Evolutionary conservation across 53 echinoderm and acorn worm species (phyloP).

Genomic region (Holothuria scabra): DNA sequence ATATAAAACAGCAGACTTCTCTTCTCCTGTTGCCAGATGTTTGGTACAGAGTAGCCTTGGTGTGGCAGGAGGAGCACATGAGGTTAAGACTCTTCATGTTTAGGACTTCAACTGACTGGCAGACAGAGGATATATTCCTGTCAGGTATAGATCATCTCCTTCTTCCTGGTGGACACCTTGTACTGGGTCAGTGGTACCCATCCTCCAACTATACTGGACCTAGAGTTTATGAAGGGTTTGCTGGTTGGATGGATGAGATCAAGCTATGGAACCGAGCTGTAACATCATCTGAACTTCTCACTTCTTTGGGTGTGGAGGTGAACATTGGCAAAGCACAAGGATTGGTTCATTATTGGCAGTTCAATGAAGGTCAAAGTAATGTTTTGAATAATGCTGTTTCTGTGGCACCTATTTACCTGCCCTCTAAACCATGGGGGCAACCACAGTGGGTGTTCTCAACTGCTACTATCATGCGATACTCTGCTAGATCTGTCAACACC

Average conservation of each 20-base stretch:
- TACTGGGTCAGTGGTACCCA: slow-evolving; percentile 83
- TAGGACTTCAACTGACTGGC: slow-evolving; percentile 43
- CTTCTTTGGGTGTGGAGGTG: slow-evolving; percentile 49
- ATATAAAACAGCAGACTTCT: slow-evolving; percentile 36
- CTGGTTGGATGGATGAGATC: slow-evolving; percentile 81
- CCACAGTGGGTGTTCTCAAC: slow-evolving; percentile 81
- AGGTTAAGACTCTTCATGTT: slow-evolving; percentile 70
- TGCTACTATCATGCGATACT: slow-evolving; percentile 37
- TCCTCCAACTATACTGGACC: slow-evolving; percentile 57
- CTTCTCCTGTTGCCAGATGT: slow-evolving; percentile 58
- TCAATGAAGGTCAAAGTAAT: slow-evolving; percentile 81
- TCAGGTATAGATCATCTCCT: slow-evolving; percentile 45
- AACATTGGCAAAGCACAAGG: slow-evolving; percentile 21
- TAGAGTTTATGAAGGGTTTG: slow-evolving; percentile 68
- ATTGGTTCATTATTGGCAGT: slow-evolving; percentile 75
- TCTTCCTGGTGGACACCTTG: slow-evolving; percentile 73
- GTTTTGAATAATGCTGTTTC: slow-evolving; percentile 65
- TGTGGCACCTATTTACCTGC: slow-evolving; percentile 56
- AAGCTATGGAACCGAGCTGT: slow-evolving; percentile 77
- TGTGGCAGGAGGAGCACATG: slow-evolving; percentile 70
- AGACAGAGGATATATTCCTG: slow-evolving; percentile 60
- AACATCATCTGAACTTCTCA: slow-evolving; percentile 55
- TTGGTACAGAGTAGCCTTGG: slow-evolving; percentile 78
- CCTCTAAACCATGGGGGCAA: slow-evolving; percentile 64
- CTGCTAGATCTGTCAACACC: neutral